These are phyloP conservation scores for Andrena camellia DNA, from an alignment of 2,888 invertebrate genomes.

Conservation along the genomic window DNA sequence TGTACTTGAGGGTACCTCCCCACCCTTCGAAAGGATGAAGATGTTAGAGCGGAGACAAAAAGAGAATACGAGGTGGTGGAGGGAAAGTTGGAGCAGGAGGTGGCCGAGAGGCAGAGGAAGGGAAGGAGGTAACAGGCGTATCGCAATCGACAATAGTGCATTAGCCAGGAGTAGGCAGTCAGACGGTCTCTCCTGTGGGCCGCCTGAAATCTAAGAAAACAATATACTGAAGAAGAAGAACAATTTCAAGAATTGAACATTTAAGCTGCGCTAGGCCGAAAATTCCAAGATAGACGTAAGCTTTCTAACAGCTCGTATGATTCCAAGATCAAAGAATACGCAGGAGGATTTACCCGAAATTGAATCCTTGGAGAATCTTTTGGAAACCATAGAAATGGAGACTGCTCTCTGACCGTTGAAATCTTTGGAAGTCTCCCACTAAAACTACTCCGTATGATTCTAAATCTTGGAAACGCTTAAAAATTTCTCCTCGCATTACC, in stretches of 20 bases:
- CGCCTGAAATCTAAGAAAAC: slow-evolving; percentile 44
- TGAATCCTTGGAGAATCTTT: not conserved
- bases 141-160: slow-evolving; percentile 75
- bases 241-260: not conserved
- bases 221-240: not conserved
- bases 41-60: slow-evolving; percentile 31
- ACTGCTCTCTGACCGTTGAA: not conserved
- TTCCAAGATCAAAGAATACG: not conserved
- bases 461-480: not conserved
- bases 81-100: slow-evolving; percentile 60
- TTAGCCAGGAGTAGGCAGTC: slow-evolving; percentile 71
- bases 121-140: slow-evolving; percentile 66
- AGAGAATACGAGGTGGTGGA: slow-evolving; percentile 55
- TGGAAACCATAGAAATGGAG: not conserved
- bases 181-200: slow-evolving; percentile 66
- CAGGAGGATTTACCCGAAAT: not conserved
- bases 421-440: not conserved
- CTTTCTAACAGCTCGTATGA: slow-evolving; percentile 8
- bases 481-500: not conserved
- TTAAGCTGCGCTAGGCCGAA: not conserved
- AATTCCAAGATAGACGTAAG: not conserved
- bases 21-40: slow-evolving; percentile 39
- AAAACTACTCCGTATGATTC: slow-evolving; percentile 3
- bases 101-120: slow-evolving; percentile 65
- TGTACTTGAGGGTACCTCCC: slow-evolving; percentile 60